Percentiles rank a stretch among this genome's conserved stretches.
Conservation (phyloP, 2,888 invertebrate species). For the Chrysolina americana region DNA sequence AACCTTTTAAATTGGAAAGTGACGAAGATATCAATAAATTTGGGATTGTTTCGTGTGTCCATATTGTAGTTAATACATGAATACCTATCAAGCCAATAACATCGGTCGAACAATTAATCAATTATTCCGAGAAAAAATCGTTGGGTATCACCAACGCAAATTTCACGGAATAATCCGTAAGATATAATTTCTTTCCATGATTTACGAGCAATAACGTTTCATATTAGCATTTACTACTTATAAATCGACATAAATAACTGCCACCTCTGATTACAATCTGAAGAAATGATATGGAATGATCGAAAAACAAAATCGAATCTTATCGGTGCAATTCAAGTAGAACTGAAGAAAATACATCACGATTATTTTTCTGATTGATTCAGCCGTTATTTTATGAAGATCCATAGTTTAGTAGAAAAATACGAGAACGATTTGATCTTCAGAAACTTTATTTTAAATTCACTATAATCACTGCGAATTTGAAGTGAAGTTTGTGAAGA, state of each 20-base stretch:
- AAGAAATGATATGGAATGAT: neutral
- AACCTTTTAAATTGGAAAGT: no score
- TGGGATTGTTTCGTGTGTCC: no score
- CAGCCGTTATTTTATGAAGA: no score
- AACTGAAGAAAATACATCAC: neutral
- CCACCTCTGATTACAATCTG: constrained; percentile 1
- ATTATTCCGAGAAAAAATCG: neutral
- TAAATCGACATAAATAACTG: constrained; percentile 3
- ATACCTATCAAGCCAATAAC: neutral
- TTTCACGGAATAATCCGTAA: constrained; percentile 20
- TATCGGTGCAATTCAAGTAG: neutral
- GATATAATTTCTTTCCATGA: constrained; percentile 6
- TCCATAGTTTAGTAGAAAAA: no score
- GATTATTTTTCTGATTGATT: no score
- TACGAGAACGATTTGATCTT: no score
- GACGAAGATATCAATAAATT: no score
- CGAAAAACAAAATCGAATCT: constrained; percentile 7
- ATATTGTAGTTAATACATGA: neutral
- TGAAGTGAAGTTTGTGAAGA: no score
- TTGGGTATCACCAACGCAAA: neutral
- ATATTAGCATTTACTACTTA: constrained; percentile 5
- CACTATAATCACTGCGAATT: no score
- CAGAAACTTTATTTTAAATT: no score
- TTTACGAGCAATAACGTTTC: constrained; percentile 16
- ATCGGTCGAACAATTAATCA: constrained; percentile 2